Base-by-base conservation (phyloP, 2,797 vertebrate species). In the Urocyon cinereoargenteus region DNA sequence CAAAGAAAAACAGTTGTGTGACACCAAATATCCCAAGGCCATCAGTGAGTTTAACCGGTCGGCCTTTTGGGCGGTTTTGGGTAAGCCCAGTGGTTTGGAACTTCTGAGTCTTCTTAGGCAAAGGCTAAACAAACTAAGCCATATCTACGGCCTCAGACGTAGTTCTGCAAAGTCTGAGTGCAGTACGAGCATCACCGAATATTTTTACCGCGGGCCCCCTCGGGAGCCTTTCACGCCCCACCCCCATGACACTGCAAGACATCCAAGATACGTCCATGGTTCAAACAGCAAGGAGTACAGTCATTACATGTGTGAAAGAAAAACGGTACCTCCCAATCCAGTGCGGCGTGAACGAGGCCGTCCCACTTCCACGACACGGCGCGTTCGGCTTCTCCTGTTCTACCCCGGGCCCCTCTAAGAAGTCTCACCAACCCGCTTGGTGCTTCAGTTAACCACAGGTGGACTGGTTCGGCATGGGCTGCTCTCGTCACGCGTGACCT, bases 371-470 rank as follows among this genome's bases (percentile, higher is more conserved):
- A 45, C 40, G 40, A 45, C 40, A 45, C 40, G 40, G 40, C 7
- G 40, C 7, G 40, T 45, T 8, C 7, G 40, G 40, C 40, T 45
- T 45, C 28, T 92, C 31, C 82, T 55, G 31, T 91, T 49, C 8
- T 14, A 31, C 61, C 6, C 4, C 7, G 22, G 64, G n/a, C 26
- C 45, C 51, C 64, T 68, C 34, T 9, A 24, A 86, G 64, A 70
- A 10, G 6, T 70, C 70, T n/a, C 36, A 21, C 19, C 36, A 12
- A 49, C 40, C 40, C 5, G 9, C 21, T 61, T 72, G 36, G 28
- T 55, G 64, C 28, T 75, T 90, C 61, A 62, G 86, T 90, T 93
- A 77, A 88, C 72, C 92, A 82, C 82, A 89, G 45, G 86, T 36
- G 57, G 36, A 93, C 55, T 66, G 51, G 36, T 85, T 79, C 79